Evolutionary conservation across 1,140 invertebrate species (phyloP).

Genomic region (Schmidtea mediterranea): DNA sequence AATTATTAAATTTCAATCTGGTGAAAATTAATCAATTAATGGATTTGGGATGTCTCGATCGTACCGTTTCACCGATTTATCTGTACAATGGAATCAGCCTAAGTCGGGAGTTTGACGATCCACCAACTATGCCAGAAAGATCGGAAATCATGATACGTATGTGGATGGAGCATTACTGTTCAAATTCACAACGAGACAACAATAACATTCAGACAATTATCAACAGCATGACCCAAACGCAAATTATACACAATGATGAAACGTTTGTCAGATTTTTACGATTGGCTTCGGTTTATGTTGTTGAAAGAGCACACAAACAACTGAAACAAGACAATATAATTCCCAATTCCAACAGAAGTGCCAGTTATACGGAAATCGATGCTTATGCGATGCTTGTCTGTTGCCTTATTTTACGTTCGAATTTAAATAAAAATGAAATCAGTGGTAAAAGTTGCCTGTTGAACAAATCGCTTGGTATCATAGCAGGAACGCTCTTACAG

Average conservation of each 20-base stretch:
- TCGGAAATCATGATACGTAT: slow-evolving; percentile 71
- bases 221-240: slow-evolving; percentile 67
- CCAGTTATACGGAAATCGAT: slow-evolving; percentile 34
- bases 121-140: slow-evolving; percentile 69
- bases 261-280: slow-evolving; percentile 85
- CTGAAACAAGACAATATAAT: slow-evolving; percentile 18
- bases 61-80: slow-evolving; percentile 4
- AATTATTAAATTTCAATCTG: too few relatives aligned
- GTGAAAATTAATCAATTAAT: neutral
- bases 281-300: slow-evolving; percentile 77
- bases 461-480: slow-evolving; percentile 79
- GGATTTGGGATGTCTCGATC: neutral
- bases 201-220: slow-evolving; percentile 45
- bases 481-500: slow-evolving; percentile 67
- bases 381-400: slow-evolving; percentile 76
- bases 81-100: slow-evolving; percentile 52
- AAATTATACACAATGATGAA: slow-evolving; percentile 85
- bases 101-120: slow-evolving; percentile 66
- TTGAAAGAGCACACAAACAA: slow-evolving; percentile 46
- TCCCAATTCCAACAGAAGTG: neutral
- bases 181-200: slow-evolving; percentile 63
- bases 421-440: slow-evolving; percentile 51
- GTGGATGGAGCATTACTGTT: slow-evolving; percentile 71
- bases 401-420: slow-evolving; percentile 66
- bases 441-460: slow-evolving; percentile 31